These are phyloP conservation scores for Gila orcuttii DNA, from an alignment of 2,113 vertebrate species.

Conservation along the genomic window DNA sequence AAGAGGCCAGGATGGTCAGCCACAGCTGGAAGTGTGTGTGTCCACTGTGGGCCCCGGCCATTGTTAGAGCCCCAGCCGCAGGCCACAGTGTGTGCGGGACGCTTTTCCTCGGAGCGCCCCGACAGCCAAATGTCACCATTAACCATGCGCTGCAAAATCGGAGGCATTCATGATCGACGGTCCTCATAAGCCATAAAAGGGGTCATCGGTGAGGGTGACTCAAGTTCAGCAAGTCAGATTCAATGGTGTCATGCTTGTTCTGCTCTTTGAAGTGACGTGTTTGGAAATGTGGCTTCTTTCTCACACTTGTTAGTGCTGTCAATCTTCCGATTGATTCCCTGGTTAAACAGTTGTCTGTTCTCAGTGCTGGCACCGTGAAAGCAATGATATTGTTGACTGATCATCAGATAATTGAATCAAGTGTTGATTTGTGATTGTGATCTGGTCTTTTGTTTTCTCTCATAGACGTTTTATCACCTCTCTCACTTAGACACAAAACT, in stretches of 20 bases:
- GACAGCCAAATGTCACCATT: conserved; percentile 58
- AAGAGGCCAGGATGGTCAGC: conserved; percentile 46
- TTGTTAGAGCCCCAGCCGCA: conserved; percentile 62
- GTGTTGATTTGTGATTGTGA: conserved; percentile 13
- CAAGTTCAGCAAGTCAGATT: conserved; percentile 57
- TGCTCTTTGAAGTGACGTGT: conserved; percentile 59
- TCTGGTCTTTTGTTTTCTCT: neutral
- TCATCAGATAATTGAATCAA: conserved; percentile 39
- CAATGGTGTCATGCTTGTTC: conserved; percentile 55
- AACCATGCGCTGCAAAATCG: conserved; percentile 59
- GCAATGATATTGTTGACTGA: conserved; percentile 41
- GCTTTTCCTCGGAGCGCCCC: conserved; percentile 43
- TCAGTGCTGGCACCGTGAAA: conserved; percentile 43
- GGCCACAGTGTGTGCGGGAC: conserved; percentile 57
- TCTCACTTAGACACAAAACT: neutral
- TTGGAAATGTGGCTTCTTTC: conserved; percentile 54
- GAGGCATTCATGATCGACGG: conserved; percentile 50
- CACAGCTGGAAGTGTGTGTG: conserved; percentile 51
- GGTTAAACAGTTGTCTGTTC: conserved; percentile 57
- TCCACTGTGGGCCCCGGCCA: conserved; percentile 45
- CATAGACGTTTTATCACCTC: neutral
- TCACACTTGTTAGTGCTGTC: conserved; percentile 55
- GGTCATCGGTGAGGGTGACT: conserved; percentile 45
- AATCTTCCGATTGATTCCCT: conserved; percentile 41
- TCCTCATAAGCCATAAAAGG: conserved; percentile 51